Evolutionary conservation across 2,113 vertebrate species (phyloP), one percentile per base, ranked within the genome.

Genomic region (Loxodonta africana): DNA sequence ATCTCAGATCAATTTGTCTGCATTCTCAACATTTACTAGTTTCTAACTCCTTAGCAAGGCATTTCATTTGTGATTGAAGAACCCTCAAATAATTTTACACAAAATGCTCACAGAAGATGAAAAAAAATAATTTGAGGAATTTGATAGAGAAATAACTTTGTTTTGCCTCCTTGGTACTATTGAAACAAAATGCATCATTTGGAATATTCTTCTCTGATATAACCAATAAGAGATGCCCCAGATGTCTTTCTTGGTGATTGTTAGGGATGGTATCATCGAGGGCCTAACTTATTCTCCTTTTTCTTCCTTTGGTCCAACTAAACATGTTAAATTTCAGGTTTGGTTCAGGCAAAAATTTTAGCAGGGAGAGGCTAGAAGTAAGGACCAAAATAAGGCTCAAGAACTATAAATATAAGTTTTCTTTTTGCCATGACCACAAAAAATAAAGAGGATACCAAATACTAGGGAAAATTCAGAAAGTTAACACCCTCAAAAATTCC

Each of bases 61-160:
- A 25, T 96, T 94, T 93, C 89, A 88, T 26, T 88, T 84, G 80
- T 89, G 63, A 89, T 51, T 83, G 65, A 84, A 91, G 73, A 95
- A 69, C 0, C 0, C 71, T 81, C 30, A 53, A 17, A 67, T 91
- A 96, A 92, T 90, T 78, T 93, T 93, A 90, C 51, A 25, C 44
- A 88, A 91, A 96, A 83, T 51, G 6, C 41, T 89, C 63, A 44
- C 1, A 21, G 60, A 33, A 71, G 46, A 87, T 48, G 26, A 30
- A 78, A 9, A 9, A 44, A 17, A 28, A 37, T n/a, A 51, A 3
- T 48, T 30, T 88, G 25, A 91, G 46, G 46, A 91, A 88, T 73
- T 63, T 83, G 46, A 92, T 33, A 92, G 60, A 84, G 33, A 60
- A 94, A 92, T 86, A 63, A 96, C 90, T 63, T 86, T 78, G 77